Conservation (phyloP, 1,140 invertebrate genomes). For the Tetramorium simillimum region DNA sequence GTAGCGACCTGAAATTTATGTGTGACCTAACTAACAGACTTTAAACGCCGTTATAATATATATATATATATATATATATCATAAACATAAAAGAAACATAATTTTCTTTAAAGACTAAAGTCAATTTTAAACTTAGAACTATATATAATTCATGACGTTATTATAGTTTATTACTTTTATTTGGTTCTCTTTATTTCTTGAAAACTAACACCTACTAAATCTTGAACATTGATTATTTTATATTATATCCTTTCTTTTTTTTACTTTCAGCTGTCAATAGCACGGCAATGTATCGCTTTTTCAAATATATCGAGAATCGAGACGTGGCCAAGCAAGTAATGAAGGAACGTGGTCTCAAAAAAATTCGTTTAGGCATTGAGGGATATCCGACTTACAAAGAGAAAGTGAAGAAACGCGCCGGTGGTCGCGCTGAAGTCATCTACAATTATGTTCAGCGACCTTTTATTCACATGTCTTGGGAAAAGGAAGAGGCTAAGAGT, state of each 20-base stretch:
- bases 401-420: slow-evolving; percentile 96
- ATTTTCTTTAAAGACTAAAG: not conserved
- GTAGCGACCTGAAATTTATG: not conserved
- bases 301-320: slow-evolving; percentile 99
- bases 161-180: not conserved
- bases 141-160: not conserved
- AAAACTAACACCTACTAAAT: not conserved
- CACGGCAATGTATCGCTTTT: slow-evolving; percentile 98
- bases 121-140: not conserved
- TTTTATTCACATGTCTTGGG: slow-evolving; percentile 99
- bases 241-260: not conserved
- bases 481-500: slow-evolving; percentile 99
- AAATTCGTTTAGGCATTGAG: slow-evolving; percentile 99
- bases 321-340: slow-evolving; percentile 99
- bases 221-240: not conserved
- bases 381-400: slow-evolving; percentile 99
- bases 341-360: slow-evolving; percentile 99
- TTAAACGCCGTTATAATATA: not conserved
- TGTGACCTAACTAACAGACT: not conserved
- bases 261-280: slow-evolving; percentile 91
- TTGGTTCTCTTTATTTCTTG: not conserved
- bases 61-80: not conserved
- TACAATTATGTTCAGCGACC: slow-evolving; percentile 99
- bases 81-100: slow-evolving; percentile 20
- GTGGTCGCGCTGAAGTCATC: slow-evolving; percentile 97